Base-by-base conservation (phyloP, 2,797 vertebrate genomes). In the Hipposideros larvatus region DNA sequence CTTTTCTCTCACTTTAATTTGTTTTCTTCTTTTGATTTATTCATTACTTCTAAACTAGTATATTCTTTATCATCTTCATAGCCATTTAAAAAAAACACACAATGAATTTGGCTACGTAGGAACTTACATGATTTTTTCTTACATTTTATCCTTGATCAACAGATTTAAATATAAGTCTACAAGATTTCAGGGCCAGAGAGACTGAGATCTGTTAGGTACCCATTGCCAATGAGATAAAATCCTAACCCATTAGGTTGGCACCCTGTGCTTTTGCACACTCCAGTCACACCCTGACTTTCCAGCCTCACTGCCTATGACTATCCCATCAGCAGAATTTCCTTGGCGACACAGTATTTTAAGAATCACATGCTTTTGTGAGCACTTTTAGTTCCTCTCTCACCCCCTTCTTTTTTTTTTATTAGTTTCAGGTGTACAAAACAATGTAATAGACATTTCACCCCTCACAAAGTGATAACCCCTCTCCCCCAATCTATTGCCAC, bases 11-110 rank as follows among this genome's bases (percentile, higher is more conserved):
- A 82, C 37, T 87, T 86, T 24, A 55, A 91, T 55, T 87, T 61
- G 68, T 18, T 51, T 82, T 83, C 18, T 87, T n/a, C 7, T 78
- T 92, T 73, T 88, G 51, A 71, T 87, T 65, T 78, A 92, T 87
- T 92, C 7, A 61, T 31, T 92, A 90, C 21, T 61, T 78, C 65
- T 71, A 79, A 94, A 48, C 53, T n/a, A 73, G 34, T 26, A 41
- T 37, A 65, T 48, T 28, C 11, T 28, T n/a, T 8, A 65, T 46
- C 18, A 43, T 74, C 51, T 84, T 84, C 71, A 51, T 1, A 73
- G 19, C 3, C 48, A 91, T 66, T 94, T 10, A 55, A 46, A 91
- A 70, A 77, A 43, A 68, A 13, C 51, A 13, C 51, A 18, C 70
- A 91, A 74, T 34, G 37, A 82, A 73, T 87, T 74, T 91, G 21